Percentiles rank a stretch among this genome's conserved stretches.
Evolutionary conservation across 2,113 vertebrate genomes (phyloP).

Genomic region (Cyrtonyx montezumae): DNA sequence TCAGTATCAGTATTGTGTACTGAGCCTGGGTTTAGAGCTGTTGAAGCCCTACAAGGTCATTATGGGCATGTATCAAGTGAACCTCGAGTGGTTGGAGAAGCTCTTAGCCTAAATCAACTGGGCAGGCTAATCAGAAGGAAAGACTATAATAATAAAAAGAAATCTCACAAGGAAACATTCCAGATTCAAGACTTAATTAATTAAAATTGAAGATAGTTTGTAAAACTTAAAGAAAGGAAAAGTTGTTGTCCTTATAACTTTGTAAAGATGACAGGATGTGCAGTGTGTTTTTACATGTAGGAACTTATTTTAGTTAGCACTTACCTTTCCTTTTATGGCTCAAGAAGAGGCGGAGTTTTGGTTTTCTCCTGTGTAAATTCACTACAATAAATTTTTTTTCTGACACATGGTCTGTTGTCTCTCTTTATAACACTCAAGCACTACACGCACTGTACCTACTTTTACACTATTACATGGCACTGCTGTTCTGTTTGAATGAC

Average conservation of each 20-base stretch:
- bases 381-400: conserved; percentile 89
- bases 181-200: neutral
- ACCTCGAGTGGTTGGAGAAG: neutral
- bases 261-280: conserved; percentile 31
- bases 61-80: neutral
- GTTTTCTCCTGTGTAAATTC: conserved; percentile 59
- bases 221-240: neutral
- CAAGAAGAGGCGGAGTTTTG: neutral
- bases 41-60: neutral
- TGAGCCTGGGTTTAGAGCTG: neutral
- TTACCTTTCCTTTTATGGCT: neutral
- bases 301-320: neutral
- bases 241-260: neutral
- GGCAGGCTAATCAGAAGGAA: neutral
- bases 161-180: neutral
- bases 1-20: neutral
- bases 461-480: neutral
- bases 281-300: conserved; percentile 11
- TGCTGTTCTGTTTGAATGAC: neutral
- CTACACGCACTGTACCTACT: neutral
- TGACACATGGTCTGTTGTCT: neutral
- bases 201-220: neutral
- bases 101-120: neutral
- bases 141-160: neutral
- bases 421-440: neutral